Base-by-base conservation (phyloP, 2,888 invertebrate species). In the Pterostichus niger region DNA sequence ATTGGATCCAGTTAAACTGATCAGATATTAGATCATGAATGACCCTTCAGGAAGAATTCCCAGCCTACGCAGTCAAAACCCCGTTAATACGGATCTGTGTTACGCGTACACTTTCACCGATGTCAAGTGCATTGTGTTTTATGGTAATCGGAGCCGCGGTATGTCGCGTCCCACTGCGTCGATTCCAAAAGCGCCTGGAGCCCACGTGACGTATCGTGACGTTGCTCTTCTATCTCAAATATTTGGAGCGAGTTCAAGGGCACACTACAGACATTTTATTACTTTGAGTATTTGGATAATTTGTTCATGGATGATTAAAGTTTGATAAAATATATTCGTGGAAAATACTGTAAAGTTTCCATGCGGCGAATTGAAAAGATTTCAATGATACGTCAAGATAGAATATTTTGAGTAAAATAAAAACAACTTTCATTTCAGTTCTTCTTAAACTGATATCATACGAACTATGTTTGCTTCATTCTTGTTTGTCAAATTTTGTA, bases 91-190 rank as follows among this genome's bases (percentile, higher is more conserved):
- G 78, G 78, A 68, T 80, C 80, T 80, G 80, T 80, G 80, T 80
- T 80, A 80, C 80, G 76, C 56, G 56, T 76, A 61, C 56, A 81
- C 81, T 81, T 81, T 71, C 71, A 56, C 71, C 81, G 56, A 52
- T 75, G 56, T 79, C 71, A 81, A 71, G 81, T 81, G 81, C 54
- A 81, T 81, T 81, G 81, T 81, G 56, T 81, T 81, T 56, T 71
- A 71, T 71, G 81, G 54, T 71, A 81, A 71, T 73, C 59, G 31
- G 54, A 24, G 13, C 4, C 33, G 75, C 75, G 75, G 52, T 75
- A 75, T 75, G 75, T 52, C 49, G 75, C 75, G 75, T 75, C 75
- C 75, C 75, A 75, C 75, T 52, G 75, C 75, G 75, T 75, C 75
- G 52, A 31, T 17, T 71, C 44, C 44, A 15, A 71, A 17, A 35